phyloP scores from a whole-genome alignment of 1,140 invertebrate species.

The Brachionus rotundiformis region DNA sequence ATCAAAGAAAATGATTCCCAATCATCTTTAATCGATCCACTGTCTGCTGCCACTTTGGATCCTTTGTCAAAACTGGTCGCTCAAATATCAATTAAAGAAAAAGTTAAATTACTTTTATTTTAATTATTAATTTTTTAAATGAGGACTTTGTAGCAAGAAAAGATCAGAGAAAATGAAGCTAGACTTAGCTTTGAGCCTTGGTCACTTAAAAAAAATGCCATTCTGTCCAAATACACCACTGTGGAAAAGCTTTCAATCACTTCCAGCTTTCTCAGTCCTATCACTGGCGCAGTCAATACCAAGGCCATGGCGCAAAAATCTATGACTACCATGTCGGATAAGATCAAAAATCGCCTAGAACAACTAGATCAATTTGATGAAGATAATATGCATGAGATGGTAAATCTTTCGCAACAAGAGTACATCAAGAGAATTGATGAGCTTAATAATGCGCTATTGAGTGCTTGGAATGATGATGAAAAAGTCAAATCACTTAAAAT shows the following conservation, averaged over 20 bases:
- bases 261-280: conserved; percentile 73
- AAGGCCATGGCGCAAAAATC: conserved; percentile 53
- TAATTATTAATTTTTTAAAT: neutral
- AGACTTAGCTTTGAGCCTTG: conserved; percentile 73
- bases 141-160: conserved; percentile 58
- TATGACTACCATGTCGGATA: conserved; percentile 75
- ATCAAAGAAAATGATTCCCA: neutral
- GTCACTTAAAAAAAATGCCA: conserved; percentile 71
- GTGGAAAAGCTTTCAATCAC: conserved; percentile 84
- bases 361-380: conserved; percentile 90
- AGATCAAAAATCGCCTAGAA: conserved; percentile 84
- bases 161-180: conserved; percentile 55
- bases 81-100: conserved; percentile 49
- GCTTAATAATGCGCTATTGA: conserved; percentile 81
- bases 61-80: conserved; percentile 49
- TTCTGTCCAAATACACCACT: conserved; percentile 84
- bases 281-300: conserved; percentile 48
- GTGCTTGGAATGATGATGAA: conserved; percentile 88
- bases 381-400: conserved; percentile 73
- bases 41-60: conserved; percentile 7
- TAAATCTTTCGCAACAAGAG: conserved; percentile 83
- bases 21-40: conserved; percentile 16
- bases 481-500: conserved; percentile 94
- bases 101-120: neutral
- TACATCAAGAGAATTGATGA: conserved; percentile 84